These are phyloP conservation scores for Oligia strigilis DNA, from an alignment of 2,888 invertebrate species.

Conservation along the genomic window DNA sequence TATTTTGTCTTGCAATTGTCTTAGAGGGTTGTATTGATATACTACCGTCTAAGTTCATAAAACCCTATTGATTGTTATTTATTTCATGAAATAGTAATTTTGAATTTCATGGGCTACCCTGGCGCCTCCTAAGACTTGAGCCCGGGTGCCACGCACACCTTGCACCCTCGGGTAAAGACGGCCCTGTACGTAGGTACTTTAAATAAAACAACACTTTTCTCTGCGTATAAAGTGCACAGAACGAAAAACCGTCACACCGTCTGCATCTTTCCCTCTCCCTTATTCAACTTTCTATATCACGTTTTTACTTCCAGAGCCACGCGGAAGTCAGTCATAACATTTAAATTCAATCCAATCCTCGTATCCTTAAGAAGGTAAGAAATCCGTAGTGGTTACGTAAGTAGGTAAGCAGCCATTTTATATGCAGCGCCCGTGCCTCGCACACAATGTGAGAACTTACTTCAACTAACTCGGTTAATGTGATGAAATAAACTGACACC, in stretches of 20 bases:
- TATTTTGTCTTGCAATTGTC: no score
- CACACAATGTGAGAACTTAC: constrained; percentile 44
- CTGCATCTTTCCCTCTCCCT: neutral
- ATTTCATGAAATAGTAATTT: no score
- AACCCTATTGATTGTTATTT: no score
- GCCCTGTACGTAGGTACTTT: neutral
- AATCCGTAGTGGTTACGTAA: constrained; percentile 52
- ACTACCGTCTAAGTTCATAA: no score
- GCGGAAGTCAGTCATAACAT: constrained; percentile 27
- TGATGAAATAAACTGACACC: constrained; percentile 51
- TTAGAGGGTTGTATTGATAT: no score
- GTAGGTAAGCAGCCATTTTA: constrained; percentile 47
- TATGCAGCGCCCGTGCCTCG: constrained; percentile 46
- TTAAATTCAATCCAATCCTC: constrained; percentile 39
- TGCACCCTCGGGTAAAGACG: no score
- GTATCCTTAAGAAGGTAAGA: constrained; percentile 40
- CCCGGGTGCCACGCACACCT: no score
- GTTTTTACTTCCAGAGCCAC: constrained; percentile 6
- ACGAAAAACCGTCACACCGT: no score
- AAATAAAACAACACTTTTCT: neutral
- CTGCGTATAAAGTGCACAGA: neutral
- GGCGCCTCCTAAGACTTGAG: no score
- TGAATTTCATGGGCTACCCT: no score
- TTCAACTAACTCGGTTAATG: constrained; percentile 22
- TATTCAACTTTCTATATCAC: constrained; percentile 1